phyloP scores from a whole-genome alignment of 2,888 invertebrate genomes.

The Cephus sareptanus region DNA sequence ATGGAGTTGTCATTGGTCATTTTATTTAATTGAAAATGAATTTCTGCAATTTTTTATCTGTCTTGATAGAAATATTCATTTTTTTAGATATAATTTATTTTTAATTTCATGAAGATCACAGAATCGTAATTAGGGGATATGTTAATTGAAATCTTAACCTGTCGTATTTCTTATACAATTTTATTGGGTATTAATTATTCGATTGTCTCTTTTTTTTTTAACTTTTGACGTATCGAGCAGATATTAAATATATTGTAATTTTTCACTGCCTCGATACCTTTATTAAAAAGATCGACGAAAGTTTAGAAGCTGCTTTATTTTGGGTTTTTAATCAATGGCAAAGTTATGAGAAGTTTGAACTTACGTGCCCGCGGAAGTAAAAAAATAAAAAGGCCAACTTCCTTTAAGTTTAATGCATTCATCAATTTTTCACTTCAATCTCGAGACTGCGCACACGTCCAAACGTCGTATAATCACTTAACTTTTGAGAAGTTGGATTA shows the following conservation, averaged over 20 bases:
- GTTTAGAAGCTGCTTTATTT: background rate
- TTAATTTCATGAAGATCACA: background rate
- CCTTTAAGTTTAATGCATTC: background rate
- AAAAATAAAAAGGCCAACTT: background rate
- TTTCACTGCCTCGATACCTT: background rate
- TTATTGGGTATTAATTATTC: background rate
- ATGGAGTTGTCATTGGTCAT: background rate
- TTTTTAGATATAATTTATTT: background rate
- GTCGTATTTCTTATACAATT: background rate
- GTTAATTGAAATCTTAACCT: background rate
- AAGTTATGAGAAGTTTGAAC: background rate
- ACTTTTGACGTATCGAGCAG: background rate
- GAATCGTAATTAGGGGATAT: background rate
- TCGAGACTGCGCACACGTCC: background rate
- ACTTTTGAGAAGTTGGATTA: background rate
- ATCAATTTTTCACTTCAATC: background rate
- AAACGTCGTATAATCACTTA: background rate
- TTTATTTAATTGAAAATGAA: background rate
- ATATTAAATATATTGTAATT: background rate
- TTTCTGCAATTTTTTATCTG: background rate
- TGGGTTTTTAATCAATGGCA: background rate
- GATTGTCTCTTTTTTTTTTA: background rate
- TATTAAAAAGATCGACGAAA: background rate
- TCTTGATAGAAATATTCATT: background rate
- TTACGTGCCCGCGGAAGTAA: background rate